Evolutionary conservation across 2,888 invertebrate species (phyloP), one percentile per base, ranked within the genome.

Genomic region (Agriopis aurantiaria): DNA sequence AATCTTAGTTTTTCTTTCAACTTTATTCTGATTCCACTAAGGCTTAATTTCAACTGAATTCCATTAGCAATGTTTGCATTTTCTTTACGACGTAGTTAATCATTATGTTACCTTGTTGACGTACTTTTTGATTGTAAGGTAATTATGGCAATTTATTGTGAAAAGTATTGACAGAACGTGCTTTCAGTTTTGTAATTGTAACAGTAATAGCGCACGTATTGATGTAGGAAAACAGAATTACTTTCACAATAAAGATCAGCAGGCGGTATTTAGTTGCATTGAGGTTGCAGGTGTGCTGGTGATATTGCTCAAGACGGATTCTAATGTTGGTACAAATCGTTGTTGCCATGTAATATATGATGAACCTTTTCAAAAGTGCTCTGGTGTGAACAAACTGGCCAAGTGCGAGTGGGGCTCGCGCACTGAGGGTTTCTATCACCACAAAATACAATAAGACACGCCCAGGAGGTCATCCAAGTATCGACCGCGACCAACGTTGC

Each of bases 281-380:
- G n/a, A 61, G 49, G 51, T 61, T 43, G 60, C 60, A 60, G 60
- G 61, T 61, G 61, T 52, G 59, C 62, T 51, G 17, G 11, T 12
- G 17, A 23, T 58, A 58, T 61, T 61, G 61, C 52, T 68, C 64
- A 63, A 66, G 71, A 65, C 61, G 66, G 57, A 17, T 45, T 33
- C 45, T 57, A 17, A 45, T 45, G 57, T 59, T 43, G 33, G 23
- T 48, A 57, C 3, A 12, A 17, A 45, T 45, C 33, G 17, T 33
- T 8, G 46, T 46, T 58, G 23, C 23, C 12, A 12, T 51, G 17
- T 51, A 23, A 51, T 53, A 33, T 11, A 51, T 8, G 8, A 14
- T n/a, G 0, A 49, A 49, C 8, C 8, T 17, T 51, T 51, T 51
- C 8, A 17, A 17, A 3, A 17, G 51, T 51, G 12, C 48, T 48